phyloP scores from a whole-genome alignment of 2,888 invertebrate genomes.

The Lasioglossum calceatum region DNA sequence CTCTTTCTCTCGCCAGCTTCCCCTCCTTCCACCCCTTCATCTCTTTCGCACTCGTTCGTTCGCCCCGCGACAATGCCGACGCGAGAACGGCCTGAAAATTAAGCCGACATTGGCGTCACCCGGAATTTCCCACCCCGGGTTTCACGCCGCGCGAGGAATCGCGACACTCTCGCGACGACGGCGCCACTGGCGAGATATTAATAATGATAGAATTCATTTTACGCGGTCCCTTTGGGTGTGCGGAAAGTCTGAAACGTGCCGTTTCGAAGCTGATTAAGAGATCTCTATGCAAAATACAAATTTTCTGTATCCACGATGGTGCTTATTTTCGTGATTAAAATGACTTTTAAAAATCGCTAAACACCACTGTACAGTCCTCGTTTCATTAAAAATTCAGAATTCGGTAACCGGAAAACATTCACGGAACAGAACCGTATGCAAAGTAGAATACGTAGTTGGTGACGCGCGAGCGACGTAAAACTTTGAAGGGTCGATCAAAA shows the following conservation, averaged over 20 bases:
- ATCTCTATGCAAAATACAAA: background rate
- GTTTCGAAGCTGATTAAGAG: background rate
- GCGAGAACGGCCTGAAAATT: background rate
- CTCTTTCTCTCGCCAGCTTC: background rate
- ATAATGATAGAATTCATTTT: background rate
- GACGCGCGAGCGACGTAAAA: background rate
- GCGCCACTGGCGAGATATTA: background rate
- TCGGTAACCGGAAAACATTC: no score
- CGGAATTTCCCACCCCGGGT: background rate
- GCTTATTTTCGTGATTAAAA: no score
- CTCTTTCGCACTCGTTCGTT: conserved; percentile 4
- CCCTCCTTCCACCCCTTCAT: background rate
- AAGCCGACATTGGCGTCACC: background rate
- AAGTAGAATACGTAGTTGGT: background rate
- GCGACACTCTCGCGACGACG: background rate
- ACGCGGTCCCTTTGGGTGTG: background rate
- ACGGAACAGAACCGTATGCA: background rate
- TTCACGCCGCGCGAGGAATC: background rate
- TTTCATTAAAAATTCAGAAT: background rate
- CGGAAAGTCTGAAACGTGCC: background rate
- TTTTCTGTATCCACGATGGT: no score
- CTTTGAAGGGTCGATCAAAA: background rate
- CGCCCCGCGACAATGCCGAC: background rate
- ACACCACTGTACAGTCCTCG: no score
- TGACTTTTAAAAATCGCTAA: background rate